Conservation (phyloP, 2,797 vertebrate genomes). For the Threskiornis aethiopicus region DNA sequence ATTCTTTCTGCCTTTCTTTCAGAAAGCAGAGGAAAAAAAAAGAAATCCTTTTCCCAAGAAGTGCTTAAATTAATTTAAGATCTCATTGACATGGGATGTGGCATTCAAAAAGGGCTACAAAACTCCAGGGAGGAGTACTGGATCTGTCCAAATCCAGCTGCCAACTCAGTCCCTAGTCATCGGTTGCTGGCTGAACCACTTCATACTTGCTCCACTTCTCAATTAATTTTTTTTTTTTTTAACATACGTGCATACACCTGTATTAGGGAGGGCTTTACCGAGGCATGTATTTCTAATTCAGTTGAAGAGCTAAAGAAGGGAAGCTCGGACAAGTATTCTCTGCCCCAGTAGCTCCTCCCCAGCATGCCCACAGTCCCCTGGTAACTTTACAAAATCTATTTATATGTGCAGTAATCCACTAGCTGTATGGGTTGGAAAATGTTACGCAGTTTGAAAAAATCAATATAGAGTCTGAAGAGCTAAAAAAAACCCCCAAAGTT, state of each 20-base stretch:
- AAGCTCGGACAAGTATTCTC: background rate
- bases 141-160: background rate
- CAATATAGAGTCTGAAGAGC: background rate
- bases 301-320: background rate
- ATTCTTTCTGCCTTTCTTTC: background rate
- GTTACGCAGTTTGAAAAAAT: background rate
- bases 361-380: background rate
- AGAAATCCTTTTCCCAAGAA: background rate
- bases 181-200: background rate
- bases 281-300: background rate
- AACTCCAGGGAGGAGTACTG: background rate
- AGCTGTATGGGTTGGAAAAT: background rate
- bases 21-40: background rate
- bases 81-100: background rate
- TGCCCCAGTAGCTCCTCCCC: background rate
- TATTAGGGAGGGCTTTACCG: background rate
- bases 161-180: background rate
- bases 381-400: background rate
- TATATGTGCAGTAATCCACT: background rate
- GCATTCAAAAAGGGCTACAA: background rate
- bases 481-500: background rate
- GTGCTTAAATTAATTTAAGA: background rate
- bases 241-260: too few relatives aligned
- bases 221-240: background rate
- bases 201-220: background rate